Evolutionary conservation across 1,140 invertebrate species (phyloP).

Genomic region (Parapsyche elsis): DNA sequence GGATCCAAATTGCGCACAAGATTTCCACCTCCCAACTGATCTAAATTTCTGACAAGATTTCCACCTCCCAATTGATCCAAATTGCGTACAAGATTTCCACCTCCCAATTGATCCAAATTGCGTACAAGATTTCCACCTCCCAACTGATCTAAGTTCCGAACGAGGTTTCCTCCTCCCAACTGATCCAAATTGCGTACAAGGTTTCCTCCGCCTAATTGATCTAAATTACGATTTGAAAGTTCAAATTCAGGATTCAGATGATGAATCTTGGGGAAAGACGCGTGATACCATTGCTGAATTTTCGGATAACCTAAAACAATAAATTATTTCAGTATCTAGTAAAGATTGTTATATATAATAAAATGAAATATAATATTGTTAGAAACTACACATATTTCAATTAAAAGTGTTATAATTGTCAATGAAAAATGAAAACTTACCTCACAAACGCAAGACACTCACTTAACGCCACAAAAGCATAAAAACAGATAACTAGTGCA

Average conservation of each 20-base stretch:
- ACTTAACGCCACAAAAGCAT: too few relatives aligned
- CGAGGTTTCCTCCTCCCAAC: slow-evolving; percentile 58
- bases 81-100: slow-evolving; percentile 57
- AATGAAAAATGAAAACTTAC: too few relatives aligned
- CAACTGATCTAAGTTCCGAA: slow-evolving; percentile 59
- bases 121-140: slow-evolving; percentile 58
- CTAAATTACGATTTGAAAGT: slow-evolving; percentile 62
- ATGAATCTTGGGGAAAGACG: too few relatives aligned
- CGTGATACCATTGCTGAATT: too few relatives aligned
- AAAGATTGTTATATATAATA: too few relatives aligned
- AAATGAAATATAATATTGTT: too few relatives aligned
- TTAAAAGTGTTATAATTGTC: too few relatives aligned
- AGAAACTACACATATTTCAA: too few relatives aligned
- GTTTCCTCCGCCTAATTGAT: slow-evolving; percentile 64
- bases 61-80: slow-evolving; percentile 65
- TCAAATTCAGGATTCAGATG: slow-evolving; percentile 17
- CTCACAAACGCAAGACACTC: too few relatives aligned
- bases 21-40: slow-evolving; percentile 65
- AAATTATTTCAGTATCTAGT: too few relatives aligned
- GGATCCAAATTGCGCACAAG: slow-evolving; percentile 61
- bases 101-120: slow-evolving; percentile 57
- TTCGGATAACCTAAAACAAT: too few relatives aligned
- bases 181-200: slow-evolving; percentile 61
- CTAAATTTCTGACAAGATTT: slow-evolving; percentile 63
- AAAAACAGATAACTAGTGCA: too few relatives aligned